Conservation (phyloP, 2,797 vertebrate genomes). For the Danionella dracula region DNA sequence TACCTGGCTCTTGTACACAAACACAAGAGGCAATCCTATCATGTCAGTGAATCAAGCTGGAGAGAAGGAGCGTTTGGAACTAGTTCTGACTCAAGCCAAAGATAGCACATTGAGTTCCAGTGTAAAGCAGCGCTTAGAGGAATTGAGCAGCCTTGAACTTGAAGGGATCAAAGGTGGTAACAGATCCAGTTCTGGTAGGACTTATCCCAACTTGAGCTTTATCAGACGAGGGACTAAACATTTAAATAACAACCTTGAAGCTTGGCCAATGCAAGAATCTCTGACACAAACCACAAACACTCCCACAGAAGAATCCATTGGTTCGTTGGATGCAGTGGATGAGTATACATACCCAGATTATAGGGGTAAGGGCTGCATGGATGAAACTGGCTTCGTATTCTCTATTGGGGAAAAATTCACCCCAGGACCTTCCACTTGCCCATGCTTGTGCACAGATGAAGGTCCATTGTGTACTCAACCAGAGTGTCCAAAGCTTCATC, state of each 20-base stretch:
- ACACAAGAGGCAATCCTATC: conserved; percentile 80
- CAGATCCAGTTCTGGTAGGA: conserved; percentile 70
- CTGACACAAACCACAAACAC: conserved; percentile 72
- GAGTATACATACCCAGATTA: conserved; percentile 97
- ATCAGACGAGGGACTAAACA: conserved; percentile 64
- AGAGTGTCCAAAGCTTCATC: conserved; percentile 92
- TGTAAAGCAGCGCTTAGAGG: conserved; percentile 68
- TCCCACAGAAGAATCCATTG: conserved; percentile 69
- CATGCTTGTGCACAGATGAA: conserved; percentile 97
- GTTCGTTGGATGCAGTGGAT: conserved; percentile 80
- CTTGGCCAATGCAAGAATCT: conserved; percentile 65
- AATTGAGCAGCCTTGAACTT: conserved; percentile 70
- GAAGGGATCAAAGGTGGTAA: conserved; percentile 67
- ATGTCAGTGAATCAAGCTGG: conserved; percentile 67
- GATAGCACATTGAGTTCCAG: conserved; percentile 64
- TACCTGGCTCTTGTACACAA: conserved; percentile 83
- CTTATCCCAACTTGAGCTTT: conserved; percentile 68
- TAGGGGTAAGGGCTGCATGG: conserved; percentile 95
- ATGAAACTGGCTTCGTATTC: conserved; percentile 95
- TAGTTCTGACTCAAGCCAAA: conserved; percentile 48
- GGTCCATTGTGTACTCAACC: conserved; percentile 91
- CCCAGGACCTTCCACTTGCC: conserved; percentile 91
- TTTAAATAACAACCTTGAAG: no score
- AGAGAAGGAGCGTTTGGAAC: conserved; percentile 49
- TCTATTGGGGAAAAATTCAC: conserved; percentile 94